Evolutionary conservation across 2,113 vertebrate species (phyloP).

Genomic region (Strigops habroptila): DNA sequence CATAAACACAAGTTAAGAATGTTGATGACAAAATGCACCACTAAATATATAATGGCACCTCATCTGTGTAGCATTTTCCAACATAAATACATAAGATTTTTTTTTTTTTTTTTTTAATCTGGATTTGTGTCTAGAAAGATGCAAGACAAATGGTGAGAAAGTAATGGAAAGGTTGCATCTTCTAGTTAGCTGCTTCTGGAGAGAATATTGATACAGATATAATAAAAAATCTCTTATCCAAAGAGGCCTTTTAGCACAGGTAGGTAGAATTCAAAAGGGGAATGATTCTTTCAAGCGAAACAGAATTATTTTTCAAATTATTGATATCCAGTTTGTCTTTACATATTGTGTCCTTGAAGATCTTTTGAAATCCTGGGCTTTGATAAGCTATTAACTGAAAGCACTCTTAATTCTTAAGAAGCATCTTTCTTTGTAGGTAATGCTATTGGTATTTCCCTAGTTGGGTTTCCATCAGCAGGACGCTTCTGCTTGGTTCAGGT

Average conservation of each 20-base stretch:
- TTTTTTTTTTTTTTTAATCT: background rate
- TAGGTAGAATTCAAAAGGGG: background rate
- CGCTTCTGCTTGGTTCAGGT: background rate
- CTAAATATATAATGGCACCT: background rate
- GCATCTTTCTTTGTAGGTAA: background rate
- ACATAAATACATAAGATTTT: background rate
- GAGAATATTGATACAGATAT: background rate
- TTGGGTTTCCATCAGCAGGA: background rate
- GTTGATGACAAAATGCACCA: background rate
- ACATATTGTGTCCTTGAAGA: background rate
- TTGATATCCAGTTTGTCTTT: background rate
- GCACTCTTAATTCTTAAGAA: background rate
- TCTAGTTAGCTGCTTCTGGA: background rate
- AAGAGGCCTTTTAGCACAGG: background rate
- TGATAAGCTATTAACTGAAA: background rate
- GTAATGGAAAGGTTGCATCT: background rate
- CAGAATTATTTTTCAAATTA: background rate
- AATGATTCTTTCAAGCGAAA: background rate
- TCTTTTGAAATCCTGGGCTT: background rate
- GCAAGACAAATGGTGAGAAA: background rate
- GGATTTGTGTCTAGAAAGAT: background rate
- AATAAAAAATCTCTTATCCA: background rate
- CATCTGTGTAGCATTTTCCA: background rate
- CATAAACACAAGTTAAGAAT: background rate
- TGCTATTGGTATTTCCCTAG: accelerated